Conservation (phyloP, 2,888 invertebrate species). For the Drosophila ustulata region DNA sequence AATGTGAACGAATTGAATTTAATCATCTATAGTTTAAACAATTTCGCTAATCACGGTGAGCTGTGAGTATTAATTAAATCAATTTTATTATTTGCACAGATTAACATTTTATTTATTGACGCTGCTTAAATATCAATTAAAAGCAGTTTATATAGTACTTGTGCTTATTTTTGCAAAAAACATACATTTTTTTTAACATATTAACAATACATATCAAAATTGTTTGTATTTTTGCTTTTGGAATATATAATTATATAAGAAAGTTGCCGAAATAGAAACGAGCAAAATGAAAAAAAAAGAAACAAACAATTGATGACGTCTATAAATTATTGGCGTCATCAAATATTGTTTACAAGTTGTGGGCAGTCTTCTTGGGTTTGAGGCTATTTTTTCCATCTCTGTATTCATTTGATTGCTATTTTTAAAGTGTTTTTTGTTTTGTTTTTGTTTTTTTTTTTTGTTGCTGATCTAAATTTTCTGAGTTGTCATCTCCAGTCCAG, state of each 20-base stretch:
- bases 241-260: neutral
- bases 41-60: conserved; percentile 19
- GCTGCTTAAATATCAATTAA: conserved; percentile 10
- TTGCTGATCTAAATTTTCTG: too few species aligned
- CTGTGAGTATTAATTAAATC: conserved; percentile 21
- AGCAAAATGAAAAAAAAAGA: too few species aligned
- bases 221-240: neutral
- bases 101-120: conserved; percentile 27
- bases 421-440: too few species aligned
- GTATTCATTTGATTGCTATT: too few species aligned
- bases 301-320: neutral
- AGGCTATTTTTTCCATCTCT: too few species aligned
- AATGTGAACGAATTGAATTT: conserved; percentile 6
- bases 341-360: neutral
- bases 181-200: neutral
- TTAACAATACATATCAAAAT: neutral
- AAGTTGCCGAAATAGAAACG: neutral
- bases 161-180: neutral
- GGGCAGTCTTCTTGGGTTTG: too few species aligned
- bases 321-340: neutral
- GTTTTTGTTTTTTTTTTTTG: too few species aligned
- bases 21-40: conserved; percentile 3
- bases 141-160: too few species aligned
- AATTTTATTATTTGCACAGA: conserved; percentile 15
- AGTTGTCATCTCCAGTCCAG: too few species aligned